These are phyloP conservation scores for Pollachius pollachius DNA, from an alignment of 2,113 vertebrate species.

Conservation along the genomic window DNA sequence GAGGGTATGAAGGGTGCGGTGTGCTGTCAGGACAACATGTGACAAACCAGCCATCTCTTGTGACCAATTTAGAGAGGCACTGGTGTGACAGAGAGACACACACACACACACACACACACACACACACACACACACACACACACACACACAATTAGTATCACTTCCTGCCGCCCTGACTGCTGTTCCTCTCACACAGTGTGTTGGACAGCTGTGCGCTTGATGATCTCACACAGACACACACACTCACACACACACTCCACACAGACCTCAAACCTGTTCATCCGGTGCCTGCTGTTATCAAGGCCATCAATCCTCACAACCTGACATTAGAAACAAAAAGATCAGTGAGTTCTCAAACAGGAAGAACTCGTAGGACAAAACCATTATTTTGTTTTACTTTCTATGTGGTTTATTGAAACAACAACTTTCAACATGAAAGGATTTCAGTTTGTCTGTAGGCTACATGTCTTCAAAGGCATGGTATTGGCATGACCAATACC, in stretches of 20 bases:
- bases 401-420: too few species aligned
- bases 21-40: conserved; percentile 29
- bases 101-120: conserved; percentile 30
- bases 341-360: too few species aligned
- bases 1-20: conserved; percentile 32
- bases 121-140: conserved; percentile 27
- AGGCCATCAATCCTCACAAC: background rate
- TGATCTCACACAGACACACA: conserved; percentile 12
- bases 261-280: conserved; percentile 14
- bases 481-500: too few species aligned
- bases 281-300: conserved; percentile 1
- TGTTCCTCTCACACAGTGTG: conserved; percentile 35
- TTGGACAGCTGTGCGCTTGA: conserved; percentile 39
- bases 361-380: too few species aligned
- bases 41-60: conserved; percentile 39
- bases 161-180: conserved; percentile 37
- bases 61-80: conserved; percentile 52
- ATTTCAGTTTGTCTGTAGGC: too few species aligned
- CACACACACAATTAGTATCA: conserved; percentile 5
- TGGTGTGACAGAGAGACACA: conserved; percentile 8
- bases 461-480: too few species aligned
- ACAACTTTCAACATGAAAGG: too few species aligned
- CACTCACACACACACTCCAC: background rate
- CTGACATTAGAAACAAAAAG: too few species aligned
- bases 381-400: too few species aligned